Percentiles rank a stretch among this genome's conserved stretches.
phyloP scores from a whole-genome alignment of 2,888 invertebrate species.

The Ceraclea dissimilis region DNA sequence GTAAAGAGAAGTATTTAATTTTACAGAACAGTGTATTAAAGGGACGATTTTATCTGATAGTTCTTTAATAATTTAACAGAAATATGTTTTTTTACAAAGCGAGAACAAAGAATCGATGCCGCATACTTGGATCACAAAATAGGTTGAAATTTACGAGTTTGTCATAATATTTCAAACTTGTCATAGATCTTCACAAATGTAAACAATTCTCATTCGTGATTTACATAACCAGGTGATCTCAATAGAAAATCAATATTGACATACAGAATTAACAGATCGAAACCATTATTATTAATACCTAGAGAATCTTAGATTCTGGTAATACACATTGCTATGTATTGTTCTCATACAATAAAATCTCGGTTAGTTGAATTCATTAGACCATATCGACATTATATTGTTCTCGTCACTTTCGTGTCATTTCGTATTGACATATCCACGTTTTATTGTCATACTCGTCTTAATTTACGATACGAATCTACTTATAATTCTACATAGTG shows the following conservation, averaged over 20 bases:
- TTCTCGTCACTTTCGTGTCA: neutral
- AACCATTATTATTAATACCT: conserved; percentile 1
- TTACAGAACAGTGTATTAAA: no score
- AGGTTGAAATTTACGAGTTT: no score
- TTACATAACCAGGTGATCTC: conserved; percentile 25
- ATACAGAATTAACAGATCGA: conserved; percentile 14
- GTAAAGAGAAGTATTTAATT: no score
- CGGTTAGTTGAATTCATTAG: neutral
- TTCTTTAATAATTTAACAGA: no score
- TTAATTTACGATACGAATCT: neutral
- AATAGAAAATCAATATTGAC: conserved; percentile 18
- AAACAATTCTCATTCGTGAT: conserved; percentile 21
- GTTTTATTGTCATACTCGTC: neutral
- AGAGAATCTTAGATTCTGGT: neutral
- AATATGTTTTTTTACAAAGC: no score
- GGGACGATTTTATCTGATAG: no score
- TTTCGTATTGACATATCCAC: neutral
- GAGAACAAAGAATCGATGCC: no score
- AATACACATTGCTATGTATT: no score
- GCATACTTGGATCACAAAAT: no score
- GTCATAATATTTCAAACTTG: no score
- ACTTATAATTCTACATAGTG: no score
- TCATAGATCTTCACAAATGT: neutral
- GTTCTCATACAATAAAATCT: no score
- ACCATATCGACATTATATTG: neutral